Evolutionary conservation across 2,888 invertebrate species (phyloP), one percentile per base, ranked within the genome.

Genomic region (Brenthis daphne): DNA sequence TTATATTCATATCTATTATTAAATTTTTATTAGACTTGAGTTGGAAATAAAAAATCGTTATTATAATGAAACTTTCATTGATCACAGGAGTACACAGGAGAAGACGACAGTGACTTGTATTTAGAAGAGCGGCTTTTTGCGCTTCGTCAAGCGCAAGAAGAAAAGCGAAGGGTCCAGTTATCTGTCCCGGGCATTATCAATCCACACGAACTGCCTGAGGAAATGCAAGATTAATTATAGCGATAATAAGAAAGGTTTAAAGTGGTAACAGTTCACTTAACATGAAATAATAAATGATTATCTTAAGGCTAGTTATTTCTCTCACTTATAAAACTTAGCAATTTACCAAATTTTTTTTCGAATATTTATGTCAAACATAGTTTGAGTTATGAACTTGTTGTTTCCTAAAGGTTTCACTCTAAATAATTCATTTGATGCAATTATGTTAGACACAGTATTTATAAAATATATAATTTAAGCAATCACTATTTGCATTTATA

Each of bases 101-200:
- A 99, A 88, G 99, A 99, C 86, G 98, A 99, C 90, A 96, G 97
- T 72, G 99, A 99, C 92, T 94, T 99, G 83, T 99, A 97, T 93
- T 93, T 99, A 83, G 99, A 99, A 85, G 99, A 99, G 88, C 95
- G 99, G 79, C 97, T 99, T 89, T 95, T 95, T 75, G 96, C 98
- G 70, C 94, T 99, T 75, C 96, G 96, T 77, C 94, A 95, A 81
- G 99, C 99, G 60, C 98, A 99, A 87, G 96, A 97, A 74, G 98
- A 98, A 82, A 99, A 99, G 92, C 95, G 98, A 84, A 95, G 96
- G 87, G 95, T 97, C 79, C 98, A 99, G 93, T 94, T 98, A 90
- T 96, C 97, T 58, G 99, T 99, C 77, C 99, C 99, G 67, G 99
- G 99, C 80, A 98, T 99, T 84, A 94, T 98, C 75, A 98, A 98